phyloP scores from a whole-genome alignment of 1,140 invertebrate species.

The Oreohelix idahoensis region DNA sequence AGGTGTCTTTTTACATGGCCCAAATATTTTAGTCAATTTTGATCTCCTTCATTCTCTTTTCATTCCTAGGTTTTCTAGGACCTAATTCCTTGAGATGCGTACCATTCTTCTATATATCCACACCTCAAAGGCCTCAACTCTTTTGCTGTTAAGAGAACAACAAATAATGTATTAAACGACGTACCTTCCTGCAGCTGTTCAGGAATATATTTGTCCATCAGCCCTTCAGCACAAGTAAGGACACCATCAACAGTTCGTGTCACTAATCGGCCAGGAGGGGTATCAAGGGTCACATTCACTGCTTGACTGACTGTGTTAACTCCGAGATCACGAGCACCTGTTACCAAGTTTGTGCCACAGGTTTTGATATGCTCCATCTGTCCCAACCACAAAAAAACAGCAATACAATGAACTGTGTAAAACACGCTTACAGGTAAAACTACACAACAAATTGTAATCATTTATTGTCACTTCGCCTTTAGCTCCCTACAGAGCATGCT shows the following conservation, averaged over 20 bases:
- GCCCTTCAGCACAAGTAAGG: not conserved
- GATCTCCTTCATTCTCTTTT: too few species aligned
- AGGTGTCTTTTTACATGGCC: too few species aligned
- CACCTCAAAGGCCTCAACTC: too few species aligned
- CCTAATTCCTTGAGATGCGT: too few species aligned
- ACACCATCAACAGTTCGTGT: constrained; percentile 31
- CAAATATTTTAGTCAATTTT: too few species aligned
- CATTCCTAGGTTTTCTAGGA: too few species aligned
- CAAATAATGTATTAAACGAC: not conserved
- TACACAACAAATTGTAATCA: too few species aligned
- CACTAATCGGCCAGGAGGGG: constrained; percentile 29
- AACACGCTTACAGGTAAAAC: not conserved
- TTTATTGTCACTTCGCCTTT: too few species aligned
- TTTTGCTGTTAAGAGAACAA: too few species aligned
- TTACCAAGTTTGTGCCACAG: constrained; percentile 12
- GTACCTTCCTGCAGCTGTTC: not conserved
- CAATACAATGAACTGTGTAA: not conserved
- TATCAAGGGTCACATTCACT: constrained; percentile 20
- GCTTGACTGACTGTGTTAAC: constrained; percentile 28
- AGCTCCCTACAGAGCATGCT: too few species aligned
- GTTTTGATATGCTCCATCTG: constrained; percentile 33
- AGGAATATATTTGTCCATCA: constrained; percentile 34
- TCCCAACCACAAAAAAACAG: not conserved
- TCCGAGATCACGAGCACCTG: constrained; percentile 21
- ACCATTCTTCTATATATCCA: too few species aligned